Percentiles rank a stretch among this genome's conserved stretches.
These are phyloP conservation scores for Epirrita christyi DNA, from an alignment of 2,888 invertebrate genomes.

Conservation along the genomic window DNA sequence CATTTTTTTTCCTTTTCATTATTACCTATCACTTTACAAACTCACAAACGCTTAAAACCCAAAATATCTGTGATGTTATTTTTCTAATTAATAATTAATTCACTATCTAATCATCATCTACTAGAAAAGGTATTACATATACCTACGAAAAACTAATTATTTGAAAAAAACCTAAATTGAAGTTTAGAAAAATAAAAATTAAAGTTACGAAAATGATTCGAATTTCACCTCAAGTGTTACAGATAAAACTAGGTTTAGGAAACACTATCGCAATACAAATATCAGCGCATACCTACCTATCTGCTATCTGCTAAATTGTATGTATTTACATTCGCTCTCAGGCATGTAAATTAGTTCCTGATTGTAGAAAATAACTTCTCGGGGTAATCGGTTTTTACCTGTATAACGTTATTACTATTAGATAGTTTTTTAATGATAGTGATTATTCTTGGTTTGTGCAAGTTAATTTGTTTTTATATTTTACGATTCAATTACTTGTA, in stretches of 20 bases:
- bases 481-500: not conserved
- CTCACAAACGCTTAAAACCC: not conserved
- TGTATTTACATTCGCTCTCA: conserved; percentile 36
- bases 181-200: no score
- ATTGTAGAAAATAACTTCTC: conserved; percentile 33
- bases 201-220: no score
- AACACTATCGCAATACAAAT: conserved; percentile 41
- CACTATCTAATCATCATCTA: no score
- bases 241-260: conserved; percentile 41
- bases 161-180: no score
- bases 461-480: not conserved
- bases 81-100: no score
- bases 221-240: conserved; percentile 22
- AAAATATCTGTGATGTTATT: not conserved
- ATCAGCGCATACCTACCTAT: conserved; percentile 27
- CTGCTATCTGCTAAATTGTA: conserved; percentile 36
- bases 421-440: conserved; percentile 19
- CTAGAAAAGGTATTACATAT: no score
- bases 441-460: conserved; percentile 9
- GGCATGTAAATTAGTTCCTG: conserved; percentile 36
- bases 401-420: conserved; percentile 21
- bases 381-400: conserved; percentile 22
- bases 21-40: not conserved
- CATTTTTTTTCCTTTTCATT: no score
- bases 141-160: no score